Percentiles rank a stretch among this genome's conserved stretches.
Conservation (phyloP, 1,140 invertebrate genomes). For the Uloborus diversus region DNA sequence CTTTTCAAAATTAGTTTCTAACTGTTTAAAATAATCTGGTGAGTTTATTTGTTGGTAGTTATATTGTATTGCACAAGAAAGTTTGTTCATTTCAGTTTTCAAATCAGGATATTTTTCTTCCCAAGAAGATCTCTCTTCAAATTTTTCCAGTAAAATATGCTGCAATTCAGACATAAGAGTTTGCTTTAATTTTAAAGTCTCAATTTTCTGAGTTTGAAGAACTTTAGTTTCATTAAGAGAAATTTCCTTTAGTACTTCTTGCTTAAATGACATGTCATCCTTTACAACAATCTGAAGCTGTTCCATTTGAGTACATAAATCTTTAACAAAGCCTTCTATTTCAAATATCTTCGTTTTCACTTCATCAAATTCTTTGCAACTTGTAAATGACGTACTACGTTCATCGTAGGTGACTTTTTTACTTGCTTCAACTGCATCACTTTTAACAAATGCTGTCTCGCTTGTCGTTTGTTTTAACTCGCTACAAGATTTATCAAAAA, state of each 20-base stretch:
- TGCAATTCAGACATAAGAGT: not conserved
- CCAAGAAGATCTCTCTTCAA: not conserved
- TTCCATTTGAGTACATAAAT: no score
- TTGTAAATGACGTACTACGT: no score
- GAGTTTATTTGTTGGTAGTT: constrained; percentile 17
- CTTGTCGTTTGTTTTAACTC: not conserved
- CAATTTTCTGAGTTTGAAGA: not conserved
- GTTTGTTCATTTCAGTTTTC: constrained; percentile 4
- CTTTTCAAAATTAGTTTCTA: not conserved
- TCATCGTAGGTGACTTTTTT: no score
- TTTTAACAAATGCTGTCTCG: no score
- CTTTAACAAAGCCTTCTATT: no score
- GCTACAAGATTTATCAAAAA: not conserved
- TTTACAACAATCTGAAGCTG: not conserved
- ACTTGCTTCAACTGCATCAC: no score
- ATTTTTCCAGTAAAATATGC: not conserved
- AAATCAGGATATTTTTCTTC: not conserved
- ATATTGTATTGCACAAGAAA: not conserved
- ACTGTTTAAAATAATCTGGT: not conserved
- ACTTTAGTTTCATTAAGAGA: not conserved
- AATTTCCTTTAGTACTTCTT: not conserved
- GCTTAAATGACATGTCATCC: not conserved
- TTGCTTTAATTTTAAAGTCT: not conserved
- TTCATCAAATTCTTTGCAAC: not conserved
- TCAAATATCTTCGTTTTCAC: no score